phyloP scores from a whole-genome alignment of 2,888 invertebrate species.

The Chironomus riparius region DNA sequence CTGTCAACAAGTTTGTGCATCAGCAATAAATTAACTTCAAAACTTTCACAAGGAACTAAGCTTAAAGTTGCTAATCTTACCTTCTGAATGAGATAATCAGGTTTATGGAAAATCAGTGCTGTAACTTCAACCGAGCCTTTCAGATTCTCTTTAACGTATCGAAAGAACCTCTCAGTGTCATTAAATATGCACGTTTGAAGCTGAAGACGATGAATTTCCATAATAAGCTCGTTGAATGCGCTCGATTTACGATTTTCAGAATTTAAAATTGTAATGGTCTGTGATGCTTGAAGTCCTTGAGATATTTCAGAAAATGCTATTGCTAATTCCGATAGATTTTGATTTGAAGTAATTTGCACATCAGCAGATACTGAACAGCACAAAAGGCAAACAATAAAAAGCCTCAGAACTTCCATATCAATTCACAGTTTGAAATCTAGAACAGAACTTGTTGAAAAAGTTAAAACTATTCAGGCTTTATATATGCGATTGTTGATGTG shows the following conservation, averaged over 20 bases:
- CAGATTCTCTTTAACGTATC: constrained; percentile 36
- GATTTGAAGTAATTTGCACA: background rate
- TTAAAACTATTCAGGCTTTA: background rate
- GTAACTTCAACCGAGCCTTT: constrained; percentile 38
- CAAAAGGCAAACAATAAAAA: too few relatives aligned
- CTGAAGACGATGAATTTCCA: constrained; percentile 35
- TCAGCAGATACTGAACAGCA: background rate
- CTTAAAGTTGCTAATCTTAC: background rate
- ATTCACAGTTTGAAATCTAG: background rate
- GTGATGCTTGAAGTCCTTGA: background rate
- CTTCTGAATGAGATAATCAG: constrained; percentile 34
- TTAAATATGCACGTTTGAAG: constrained; percentile 38
- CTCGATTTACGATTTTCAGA: background rate
- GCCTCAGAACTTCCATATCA: too few relatives aligned
- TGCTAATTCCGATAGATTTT: constrained; percentile 9
- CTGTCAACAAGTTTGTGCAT: too few relatives aligned
- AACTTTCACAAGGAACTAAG: too few relatives aligned
- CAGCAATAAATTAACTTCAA: too few relatives aligned
- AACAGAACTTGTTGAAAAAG: background rate
- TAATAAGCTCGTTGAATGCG: constrained; percentile 35
- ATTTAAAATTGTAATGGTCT: constrained; percentile 15
- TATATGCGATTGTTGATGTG: background rate
- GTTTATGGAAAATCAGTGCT: constrained; percentile 38
- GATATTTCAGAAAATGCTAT: constrained; percentile 15
- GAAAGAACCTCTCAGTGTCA: constrained; percentile 36